These are phyloP conservation scores for Bombus sylvicola DNA, from an alignment of 1,140 invertebrate species.

Conservation along the genomic window DNA sequence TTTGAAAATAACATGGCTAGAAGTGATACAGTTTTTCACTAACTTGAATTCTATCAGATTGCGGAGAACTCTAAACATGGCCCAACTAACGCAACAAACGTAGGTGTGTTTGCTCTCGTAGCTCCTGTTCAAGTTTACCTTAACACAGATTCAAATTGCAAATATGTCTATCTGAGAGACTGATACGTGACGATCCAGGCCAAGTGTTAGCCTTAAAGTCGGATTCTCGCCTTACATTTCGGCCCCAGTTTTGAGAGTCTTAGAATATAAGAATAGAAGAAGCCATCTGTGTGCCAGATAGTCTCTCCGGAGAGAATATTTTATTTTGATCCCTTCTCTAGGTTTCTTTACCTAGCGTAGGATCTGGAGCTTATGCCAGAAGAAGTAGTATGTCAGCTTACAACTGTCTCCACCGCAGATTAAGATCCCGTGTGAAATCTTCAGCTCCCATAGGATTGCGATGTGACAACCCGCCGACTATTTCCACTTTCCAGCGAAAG, in stretches of 20 bases:
- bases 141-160: not conserved
- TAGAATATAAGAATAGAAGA: no score
- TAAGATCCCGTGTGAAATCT: not conserved
- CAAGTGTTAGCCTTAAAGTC: not conserved
- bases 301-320: not conserved
- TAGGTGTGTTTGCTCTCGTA: not conserved
- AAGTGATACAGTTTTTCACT: not conserved
- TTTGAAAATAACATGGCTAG: not conserved
- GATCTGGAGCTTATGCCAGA: not conserved
- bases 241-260: no score
- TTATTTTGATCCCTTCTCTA: not conserved
- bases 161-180: not conserved
- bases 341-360: not conserved
- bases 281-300: not conserved
- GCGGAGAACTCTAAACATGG: not conserved
- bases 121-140: not conserved
- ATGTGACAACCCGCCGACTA: not conserved
- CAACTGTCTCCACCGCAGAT: not conserved
- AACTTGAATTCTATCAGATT: not conserved
- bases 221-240: not conserved
- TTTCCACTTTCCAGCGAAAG: not conserved
- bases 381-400: not conserved
- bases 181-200: not conserved
- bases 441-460: not conserved
- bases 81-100: not conserved